These are phyloP conservation scores for Willisornis vidua DNA, from an alignment of 2,113 vertebrate genomes.

Conservation along the genomic window DNA sequence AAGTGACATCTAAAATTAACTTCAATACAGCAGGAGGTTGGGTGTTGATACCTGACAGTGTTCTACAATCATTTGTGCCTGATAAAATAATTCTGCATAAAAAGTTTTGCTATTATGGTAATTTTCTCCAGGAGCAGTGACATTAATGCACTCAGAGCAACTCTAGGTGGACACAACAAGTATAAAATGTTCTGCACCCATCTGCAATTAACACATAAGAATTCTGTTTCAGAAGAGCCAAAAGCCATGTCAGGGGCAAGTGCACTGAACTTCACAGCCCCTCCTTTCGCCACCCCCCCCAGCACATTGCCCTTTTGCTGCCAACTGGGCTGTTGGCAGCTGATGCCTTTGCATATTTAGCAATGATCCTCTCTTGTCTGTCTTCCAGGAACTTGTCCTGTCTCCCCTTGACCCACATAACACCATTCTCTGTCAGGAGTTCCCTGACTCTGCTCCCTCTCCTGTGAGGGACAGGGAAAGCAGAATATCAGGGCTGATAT, in stretches of 20 bases:
- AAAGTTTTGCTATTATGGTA: neutral
- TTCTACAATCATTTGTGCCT: neutral
- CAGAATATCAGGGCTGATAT: neutral
- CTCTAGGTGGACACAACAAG: neutral
- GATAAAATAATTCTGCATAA: neutral
- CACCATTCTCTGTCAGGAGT: neutral
- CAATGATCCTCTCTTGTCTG: neutral
- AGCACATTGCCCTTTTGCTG: neutral
- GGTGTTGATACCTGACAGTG: neutral
- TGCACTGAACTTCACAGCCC: neutral
- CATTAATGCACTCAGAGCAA: neutral
- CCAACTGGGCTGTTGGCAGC: neutral
- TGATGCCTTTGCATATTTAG: neutral
- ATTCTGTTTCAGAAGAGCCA: neutral
- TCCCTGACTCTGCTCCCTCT: neutral
- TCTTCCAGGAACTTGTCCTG: neutral
- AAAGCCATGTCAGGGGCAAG: neutral
- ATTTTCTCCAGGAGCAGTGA: neutral
- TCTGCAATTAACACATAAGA: fast-evolving
- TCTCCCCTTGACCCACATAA: neutral
- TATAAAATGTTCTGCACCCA: neutral
- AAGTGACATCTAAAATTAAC: neutral
- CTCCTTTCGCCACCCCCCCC: neutral
- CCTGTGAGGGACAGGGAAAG: neutral
- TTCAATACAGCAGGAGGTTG: neutral